Evolutionary conservation across 2,113 vertebrate genomes (phyloP).

Genomic region (Furnarius figulus): DNA sequence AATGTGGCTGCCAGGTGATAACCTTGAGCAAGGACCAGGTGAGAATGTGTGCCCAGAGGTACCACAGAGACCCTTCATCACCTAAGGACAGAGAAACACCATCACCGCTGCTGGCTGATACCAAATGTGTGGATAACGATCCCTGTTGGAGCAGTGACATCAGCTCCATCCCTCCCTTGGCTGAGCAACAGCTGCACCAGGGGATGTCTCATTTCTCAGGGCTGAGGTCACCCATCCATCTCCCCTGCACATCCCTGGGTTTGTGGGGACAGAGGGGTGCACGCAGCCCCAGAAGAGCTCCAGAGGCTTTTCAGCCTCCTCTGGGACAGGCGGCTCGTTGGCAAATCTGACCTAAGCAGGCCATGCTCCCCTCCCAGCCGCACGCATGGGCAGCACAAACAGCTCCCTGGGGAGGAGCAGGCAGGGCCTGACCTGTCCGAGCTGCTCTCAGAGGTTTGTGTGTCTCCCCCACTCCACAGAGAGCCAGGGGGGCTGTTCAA

Average conservation of each 20-base stretch:
- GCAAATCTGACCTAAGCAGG: slow-evolving; percentile 10
- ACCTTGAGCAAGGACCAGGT: neutral
- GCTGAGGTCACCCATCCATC: neutral
- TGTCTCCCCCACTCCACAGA: neutral
- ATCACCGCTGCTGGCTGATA: neutral
- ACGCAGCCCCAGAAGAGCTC: neutral
- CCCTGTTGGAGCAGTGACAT: neutral
- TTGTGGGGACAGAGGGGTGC: neutral
- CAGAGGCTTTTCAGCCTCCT: neutral
- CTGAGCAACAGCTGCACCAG: neutral
- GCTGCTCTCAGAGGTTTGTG: neutral
- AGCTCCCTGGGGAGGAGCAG: neutral
- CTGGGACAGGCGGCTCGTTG: neutral
- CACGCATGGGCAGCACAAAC: neutral
- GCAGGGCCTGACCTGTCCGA: neutral
- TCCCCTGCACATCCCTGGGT: neutral
- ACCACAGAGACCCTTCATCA: neutral
- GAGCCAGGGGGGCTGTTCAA: neutral
- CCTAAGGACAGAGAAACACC: neutral
- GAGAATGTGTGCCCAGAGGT: neutral
- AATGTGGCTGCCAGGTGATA: neutral
- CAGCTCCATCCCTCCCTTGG: neutral
- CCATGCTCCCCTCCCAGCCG: neutral
- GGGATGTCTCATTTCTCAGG: neutral
- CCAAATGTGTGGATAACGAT: accelerated